phyloP scores from a whole-genome alignment of 2,113 vertebrate species.

The Dromas ardeola region DNA sequence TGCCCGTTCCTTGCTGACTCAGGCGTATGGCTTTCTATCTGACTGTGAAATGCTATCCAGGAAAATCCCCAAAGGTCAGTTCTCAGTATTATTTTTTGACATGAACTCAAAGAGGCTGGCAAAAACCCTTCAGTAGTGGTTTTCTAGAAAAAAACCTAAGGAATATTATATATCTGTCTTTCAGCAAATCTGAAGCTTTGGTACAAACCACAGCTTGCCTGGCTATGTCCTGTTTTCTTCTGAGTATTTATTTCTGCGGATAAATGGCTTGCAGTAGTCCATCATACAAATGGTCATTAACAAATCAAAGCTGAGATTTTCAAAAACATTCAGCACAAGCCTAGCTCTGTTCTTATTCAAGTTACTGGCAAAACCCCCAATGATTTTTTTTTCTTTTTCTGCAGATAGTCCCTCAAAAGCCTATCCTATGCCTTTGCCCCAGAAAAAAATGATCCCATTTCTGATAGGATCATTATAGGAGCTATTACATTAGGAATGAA shows the following conservation, averaged over 20 bases:
- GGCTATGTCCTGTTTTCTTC: constrained; percentile 24
- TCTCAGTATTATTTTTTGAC: constrained; percentile 34
- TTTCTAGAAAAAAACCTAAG: neutral
- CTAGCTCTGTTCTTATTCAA: neutral
- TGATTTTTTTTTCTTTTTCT: neutral
- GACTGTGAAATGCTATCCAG: constrained; percentile 23
- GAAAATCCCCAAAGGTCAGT: constrained; percentile 38
- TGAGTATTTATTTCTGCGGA: constrained; percentile 29
- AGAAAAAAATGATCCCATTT: neutral
- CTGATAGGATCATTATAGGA: neutral
- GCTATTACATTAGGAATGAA: neutral
- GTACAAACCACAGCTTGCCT: constrained; percentile 35
- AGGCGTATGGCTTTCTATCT: neutral
- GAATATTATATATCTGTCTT: constrained; percentile 45
- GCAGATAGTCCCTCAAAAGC: neutral
- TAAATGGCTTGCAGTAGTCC: constrained; percentile 23
- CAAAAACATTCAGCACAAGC: neutral
- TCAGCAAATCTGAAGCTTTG: constrained; percentile 45
- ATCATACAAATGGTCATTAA: constrained; percentile 2
- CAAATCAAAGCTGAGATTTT: constrained; percentile 37
- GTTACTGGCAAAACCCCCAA: neutral
- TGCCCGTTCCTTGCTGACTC: neutral
- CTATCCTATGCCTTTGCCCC: neutral
- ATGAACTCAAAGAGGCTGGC: neutral
- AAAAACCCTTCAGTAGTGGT: constrained; percentile 30